Evolutionary conservation across 2,888 invertebrate species (phyloP).

Genomic region (Pristionchus fissidentatus): DNA sequence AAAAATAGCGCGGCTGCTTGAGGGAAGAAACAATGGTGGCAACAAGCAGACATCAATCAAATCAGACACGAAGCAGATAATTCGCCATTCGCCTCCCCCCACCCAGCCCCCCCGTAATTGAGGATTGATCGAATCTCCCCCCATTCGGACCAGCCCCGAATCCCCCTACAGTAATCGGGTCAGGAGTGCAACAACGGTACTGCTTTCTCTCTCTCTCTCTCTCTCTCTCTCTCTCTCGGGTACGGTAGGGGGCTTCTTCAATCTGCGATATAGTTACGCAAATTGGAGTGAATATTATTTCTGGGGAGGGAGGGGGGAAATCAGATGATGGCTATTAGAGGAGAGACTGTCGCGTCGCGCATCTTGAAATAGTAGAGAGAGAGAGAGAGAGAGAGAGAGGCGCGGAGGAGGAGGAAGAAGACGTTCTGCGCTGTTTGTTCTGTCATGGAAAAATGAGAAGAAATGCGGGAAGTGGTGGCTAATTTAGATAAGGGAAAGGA

Average conservation of each 20-base stretch:
- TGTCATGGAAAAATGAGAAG: background rate
- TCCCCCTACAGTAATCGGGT: no score
- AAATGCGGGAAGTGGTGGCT: background rate
- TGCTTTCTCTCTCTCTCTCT: no score
- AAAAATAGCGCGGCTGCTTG: background rate
- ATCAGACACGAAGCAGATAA: no score
- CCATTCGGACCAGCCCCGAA: no score
- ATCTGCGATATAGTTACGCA: background rate
- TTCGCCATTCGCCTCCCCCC: no score
- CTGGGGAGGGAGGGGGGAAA: background rate
- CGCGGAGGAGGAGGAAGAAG: background rate
- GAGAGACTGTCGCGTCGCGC: background rate
- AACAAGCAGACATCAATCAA: no score
- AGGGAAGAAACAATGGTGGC: background rate
- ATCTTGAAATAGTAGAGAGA: background rate
- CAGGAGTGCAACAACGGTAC: no score
- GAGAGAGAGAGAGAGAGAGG: conserved; percentile 9
- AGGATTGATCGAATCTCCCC: no score
- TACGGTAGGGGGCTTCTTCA: no score
- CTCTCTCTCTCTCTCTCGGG: no score
- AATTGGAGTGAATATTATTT: background rate
- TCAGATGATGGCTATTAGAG: background rate
- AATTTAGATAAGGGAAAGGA: conserved; percentile 20
- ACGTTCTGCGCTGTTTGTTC: conserved; percentile 28
- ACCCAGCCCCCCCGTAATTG: no score